Percentiles rank a stretch among this genome's conserved stretches.
Evolutionary conservation across 2,888 invertebrate species (phyloP).

Genomic region (Biston betularia): DNA sequence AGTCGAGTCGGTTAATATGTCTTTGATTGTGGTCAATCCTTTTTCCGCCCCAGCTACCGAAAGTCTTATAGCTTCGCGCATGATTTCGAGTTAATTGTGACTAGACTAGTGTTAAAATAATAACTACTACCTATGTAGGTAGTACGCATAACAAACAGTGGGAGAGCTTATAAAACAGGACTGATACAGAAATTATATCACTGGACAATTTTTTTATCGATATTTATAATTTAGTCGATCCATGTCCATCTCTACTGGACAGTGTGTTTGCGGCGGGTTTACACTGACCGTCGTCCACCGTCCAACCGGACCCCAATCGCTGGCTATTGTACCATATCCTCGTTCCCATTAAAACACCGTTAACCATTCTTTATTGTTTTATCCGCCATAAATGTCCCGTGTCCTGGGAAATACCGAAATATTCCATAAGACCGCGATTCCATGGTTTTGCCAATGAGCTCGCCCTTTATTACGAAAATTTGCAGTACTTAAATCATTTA

Average conservation of each 20-base stretch:
- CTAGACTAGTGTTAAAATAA: no score
- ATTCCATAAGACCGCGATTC: conserved; percentile 49
- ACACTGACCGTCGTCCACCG: conserved; percentile 70
- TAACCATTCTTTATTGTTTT: conserved; percentile 86
- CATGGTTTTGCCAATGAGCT: conserved; percentile 69
- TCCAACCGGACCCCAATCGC: conserved; percentile 74
- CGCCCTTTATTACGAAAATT: conserved; percentile 73
- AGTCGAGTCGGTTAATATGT: no score
- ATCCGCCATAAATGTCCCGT: conserved; percentile 81
- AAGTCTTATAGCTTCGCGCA: no score
- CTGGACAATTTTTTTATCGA: conserved; percentile 41
- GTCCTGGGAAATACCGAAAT: conserved; percentile 71
- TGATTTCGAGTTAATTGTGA: no score
- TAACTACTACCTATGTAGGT: no score
- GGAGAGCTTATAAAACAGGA: no score
- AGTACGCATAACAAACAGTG: no score
- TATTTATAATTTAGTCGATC: conserved; percentile 43
- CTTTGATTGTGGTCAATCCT: no score
- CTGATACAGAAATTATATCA: no score
- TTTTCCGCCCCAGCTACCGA: no score
- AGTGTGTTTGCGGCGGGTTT: conserved; percentile 63
- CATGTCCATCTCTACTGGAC: conserved; percentile 47
- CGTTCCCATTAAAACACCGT: conserved; percentile 85
- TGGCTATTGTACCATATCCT: conserved; percentile 82
- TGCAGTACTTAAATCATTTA: conserved; percentile 68